Conservation (phyloP, 2,113 vertebrate species). For the Rhineura floridana region DNA sequence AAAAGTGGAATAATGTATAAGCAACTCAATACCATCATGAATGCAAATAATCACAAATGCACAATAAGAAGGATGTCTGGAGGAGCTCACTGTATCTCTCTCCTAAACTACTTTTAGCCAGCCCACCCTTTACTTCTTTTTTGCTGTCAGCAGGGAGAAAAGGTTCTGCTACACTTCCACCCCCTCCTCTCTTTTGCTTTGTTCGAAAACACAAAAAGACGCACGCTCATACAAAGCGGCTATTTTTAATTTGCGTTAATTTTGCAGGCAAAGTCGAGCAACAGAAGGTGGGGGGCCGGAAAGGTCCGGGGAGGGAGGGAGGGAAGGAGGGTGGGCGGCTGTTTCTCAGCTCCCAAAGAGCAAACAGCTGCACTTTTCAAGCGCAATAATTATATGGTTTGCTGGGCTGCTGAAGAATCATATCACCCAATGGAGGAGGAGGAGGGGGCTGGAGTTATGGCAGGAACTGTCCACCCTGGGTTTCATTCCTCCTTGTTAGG, state of each 20-base stretch:
- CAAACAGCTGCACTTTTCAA: not conserved
- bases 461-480: not conserved
- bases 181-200: not conserved
- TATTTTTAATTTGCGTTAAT: not conserved
- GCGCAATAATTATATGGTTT: not conserved
- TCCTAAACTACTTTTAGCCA: not conserved
- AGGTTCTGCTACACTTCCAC: not conserved
- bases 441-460: not conserved
- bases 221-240: not conserved
- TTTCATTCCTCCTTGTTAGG: too few species aligned
- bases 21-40: too few species aligned
- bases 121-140: not conserved
- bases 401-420: not conserved
- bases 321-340: not conserved
- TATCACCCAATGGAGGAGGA: not conserved
- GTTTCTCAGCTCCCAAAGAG: not conserved
- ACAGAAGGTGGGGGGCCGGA: not conserved
- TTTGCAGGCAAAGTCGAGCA: not conserved
- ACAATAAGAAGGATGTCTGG: too few species aligned
- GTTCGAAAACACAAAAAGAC: too few species aligned
- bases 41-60: too few species aligned
- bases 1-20: too few species aligned
- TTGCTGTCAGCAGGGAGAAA: too few species aligned
- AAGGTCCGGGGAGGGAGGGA: not conserved
- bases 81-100: too few species aligned